Evolutionary conservation across 2,797 vertebrate species (phyloP).

Genomic region (Sebastes trivittatus): DNA sequence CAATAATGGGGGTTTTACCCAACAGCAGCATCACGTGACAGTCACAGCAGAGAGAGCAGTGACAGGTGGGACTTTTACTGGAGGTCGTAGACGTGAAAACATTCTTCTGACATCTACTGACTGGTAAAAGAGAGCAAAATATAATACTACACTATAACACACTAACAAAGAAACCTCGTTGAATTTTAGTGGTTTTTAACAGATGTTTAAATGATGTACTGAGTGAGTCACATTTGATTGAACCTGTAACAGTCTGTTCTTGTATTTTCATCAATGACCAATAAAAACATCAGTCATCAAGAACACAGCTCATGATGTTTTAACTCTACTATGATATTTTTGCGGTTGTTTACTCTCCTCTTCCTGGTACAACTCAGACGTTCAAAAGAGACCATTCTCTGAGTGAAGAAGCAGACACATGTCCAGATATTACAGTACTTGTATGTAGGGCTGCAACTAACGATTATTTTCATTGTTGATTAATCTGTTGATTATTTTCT

Average conservation of each 20-base stretch:
- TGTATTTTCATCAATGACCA: not conserved
- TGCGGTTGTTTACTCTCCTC: not conserved
- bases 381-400: not conserved
- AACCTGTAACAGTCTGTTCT: not conserved
- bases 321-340: not conserved
- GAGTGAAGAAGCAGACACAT: not conserved
- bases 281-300: slow-evolving; percentile 1
- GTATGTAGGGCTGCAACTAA: not conserved
- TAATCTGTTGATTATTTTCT: no score
- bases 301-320: not conserved
- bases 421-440: slow-evolving; percentile 9
- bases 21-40: not conserved
- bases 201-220: not conserved
- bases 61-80: not conserved
- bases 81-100: not conserved
- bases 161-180: not conserved
- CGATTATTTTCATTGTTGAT: no score
- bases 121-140: not conserved
- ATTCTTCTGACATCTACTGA: not conserved
- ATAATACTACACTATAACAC: not conserved
- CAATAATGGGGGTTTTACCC: not conserved
- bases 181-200: not conserved
- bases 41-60: slow-evolving; percentile 1
- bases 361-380: not conserved
- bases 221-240: not conserved